phyloP scores from a whole-genome alignment of 1,140 invertebrate species.

The Neodiprion fabricii region DNA sequence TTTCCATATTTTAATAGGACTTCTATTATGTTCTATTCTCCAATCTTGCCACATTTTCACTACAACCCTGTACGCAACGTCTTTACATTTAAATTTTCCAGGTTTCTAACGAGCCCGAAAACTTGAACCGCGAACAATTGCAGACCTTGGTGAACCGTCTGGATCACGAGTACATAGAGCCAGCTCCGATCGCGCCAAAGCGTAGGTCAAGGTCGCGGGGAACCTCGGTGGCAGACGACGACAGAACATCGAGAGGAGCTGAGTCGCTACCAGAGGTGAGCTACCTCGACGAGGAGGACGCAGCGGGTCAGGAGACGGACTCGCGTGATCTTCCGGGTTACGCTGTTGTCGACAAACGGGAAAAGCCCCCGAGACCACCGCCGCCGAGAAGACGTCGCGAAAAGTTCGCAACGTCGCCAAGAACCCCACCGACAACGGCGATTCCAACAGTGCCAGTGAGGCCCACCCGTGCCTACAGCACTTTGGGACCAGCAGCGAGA shows the following conservation, averaged over 20 bases:
- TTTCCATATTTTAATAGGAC: too few species aligned
- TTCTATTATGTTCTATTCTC: too few species aligned
- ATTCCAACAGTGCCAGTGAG: conserved; percentile 52
- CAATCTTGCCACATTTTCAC: too few species aligned
- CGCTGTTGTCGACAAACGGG: conserved; percentile 70
- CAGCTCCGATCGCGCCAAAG: conserved; percentile 58
- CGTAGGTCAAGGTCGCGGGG: conserved; percentile 63
- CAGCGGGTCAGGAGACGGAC: conserved; percentile 37
- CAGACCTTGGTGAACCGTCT: conserved; percentile 70
- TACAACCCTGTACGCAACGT: too few species aligned
- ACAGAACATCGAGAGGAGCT: conserved; percentile 73
- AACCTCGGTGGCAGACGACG: conserved; percentile 70
- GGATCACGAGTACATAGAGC: conserved; percentile 69
- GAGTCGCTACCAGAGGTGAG: conserved; percentile 65
- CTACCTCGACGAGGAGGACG: conserved; percentile 45
- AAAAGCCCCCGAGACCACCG: conserved; percentile 64
- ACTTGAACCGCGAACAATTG: conserved; percentile 36
- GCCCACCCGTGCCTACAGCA: conserved; percentile 72
- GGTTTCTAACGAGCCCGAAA: conserved; percentile 33
- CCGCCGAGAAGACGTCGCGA: conserved; percentile 65
- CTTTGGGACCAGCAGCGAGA: conserved; percentile 64
- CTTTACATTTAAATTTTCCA: conserved; percentile 7
- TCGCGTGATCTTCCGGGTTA: conserved; percentile 67
- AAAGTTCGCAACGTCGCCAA: conserved; percentile 55
- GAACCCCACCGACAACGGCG: conserved; percentile 37